Base-by-base conservation (phyloP, 2,113 vertebrate species). In the Columba janthina region DNA sequence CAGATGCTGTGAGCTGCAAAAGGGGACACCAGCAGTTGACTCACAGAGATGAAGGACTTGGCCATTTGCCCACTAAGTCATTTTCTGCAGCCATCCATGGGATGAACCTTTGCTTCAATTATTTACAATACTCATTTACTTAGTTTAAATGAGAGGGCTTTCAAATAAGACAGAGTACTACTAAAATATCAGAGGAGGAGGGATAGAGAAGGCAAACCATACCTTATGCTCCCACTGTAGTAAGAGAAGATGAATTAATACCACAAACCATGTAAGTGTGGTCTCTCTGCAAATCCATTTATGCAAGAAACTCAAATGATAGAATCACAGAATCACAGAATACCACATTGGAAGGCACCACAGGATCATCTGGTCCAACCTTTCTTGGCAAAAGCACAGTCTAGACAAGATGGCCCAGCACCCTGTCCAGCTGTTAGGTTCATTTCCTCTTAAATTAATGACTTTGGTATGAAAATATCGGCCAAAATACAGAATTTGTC, bases 31-130 rank as follows among this genome's bases (percentile, higher is more conserved):
- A 71, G 79, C 32, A 61, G 77, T 85, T 95, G 38, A 46, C 58
- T 83, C 40, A 29, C 25, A 38, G 60, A 83, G 61, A 90, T 85
- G 71, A 94, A 95, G 40, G 64, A 60, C 29, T 94, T 96, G 96
- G 96, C 91, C 22, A 12, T 74, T 40, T 85, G 89, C 96, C 97
- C 76, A 42, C 53, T 61, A 26, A 92, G 74, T 80, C 93, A 94
- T 94, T 97, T 90, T 72, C 56, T 90, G 48, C 64, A 85, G 88
- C 82, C 26, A 7, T 90, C 94, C 82, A 58, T 5, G 58, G 72
- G 93, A 94, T 85, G 87, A 67, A 66, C 46, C 46, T 88, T 70
- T 34, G 21, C 53, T 89, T 96, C 67, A 90, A 73, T 95, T 91
- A 95, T 87, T 94, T 91, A 85, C 61, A 50, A 8, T 20, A 70